A percentile compares a stretch with the other conserved stretches of the same genome.
phyloP scores from a whole-genome alignment of 2,888 invertebrate species.

The Papilio protenor region DNA sequence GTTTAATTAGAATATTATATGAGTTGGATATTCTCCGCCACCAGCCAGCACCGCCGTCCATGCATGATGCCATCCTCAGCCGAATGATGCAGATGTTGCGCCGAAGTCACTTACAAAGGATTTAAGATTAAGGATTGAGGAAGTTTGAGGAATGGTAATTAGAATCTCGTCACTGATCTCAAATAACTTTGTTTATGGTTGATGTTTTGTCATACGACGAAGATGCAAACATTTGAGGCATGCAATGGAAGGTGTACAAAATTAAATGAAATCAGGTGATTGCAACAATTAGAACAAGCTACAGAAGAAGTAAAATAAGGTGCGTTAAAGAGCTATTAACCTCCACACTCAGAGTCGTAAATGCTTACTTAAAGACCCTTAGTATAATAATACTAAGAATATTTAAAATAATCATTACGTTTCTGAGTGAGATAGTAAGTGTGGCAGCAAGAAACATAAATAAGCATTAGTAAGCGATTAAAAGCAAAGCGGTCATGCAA shows the following conservation, averaged over 20 bases:
- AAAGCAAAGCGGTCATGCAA: slow-evolving; percentile 54
- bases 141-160: slow-evolving; percentile 53
- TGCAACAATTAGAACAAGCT: slow-evolving; percentile 17
- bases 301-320: slow-evolving; percentile 63
- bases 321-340: slow-evolving; percentile 46
- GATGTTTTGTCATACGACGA: slow-evolving; percentile 36
- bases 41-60: slow-evolving; percentile 80
- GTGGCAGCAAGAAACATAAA: slow-evolving; percentile 43
- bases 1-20: slow-evolving; percentile 67
- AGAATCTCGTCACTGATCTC: slow-evolving; percentile 84
- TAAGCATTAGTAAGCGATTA: slow-evolving; percentile 48
- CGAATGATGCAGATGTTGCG: slow-evolving; percentile 70
- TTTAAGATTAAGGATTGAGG: slow-evolving; percentile 52
- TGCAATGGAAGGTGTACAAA: slow-evolving; percentile 72
- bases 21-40: slow-evolving; percentile 63
- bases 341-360: slow-evolving; percentile 7
- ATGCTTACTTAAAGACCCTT: neutral
- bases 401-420: neutral
- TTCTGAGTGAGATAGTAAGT: neutral
- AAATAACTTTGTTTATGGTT: slow-evolving; percentile 72
- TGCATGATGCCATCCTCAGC: slow-evolving; percentile 73
- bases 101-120: slow-evolving; percentile 63
- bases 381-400: neutral
- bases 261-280: slow-evolving; percentile 78
- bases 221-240: slow-evolving; percentile 58